Base-by-base conservation (phyloP, 30 jellyfish, hydroid and myxozoan species). In the Pelagia noctiluca region DNA sequence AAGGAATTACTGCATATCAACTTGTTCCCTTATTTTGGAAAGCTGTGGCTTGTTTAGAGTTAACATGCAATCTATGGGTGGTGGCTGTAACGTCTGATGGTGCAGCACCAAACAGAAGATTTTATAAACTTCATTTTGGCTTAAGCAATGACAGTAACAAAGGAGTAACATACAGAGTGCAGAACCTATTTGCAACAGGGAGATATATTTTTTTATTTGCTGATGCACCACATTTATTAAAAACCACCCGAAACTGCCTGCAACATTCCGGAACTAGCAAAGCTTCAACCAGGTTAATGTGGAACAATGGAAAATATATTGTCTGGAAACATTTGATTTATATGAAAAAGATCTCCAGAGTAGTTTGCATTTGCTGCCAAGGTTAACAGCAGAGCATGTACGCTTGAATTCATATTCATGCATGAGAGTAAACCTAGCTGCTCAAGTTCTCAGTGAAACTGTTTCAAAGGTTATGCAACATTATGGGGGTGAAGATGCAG, bases 361-460 rank as follows among this genome's bases (percentile, higher is more conserved):
- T 83, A 81, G 93, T 25, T 49, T 83, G 57, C 35, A 83, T 24
- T 65, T 83, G 49, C 23, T 68, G 78, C 91, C 83, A 16, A 28
- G 48, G 34, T 50, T 83, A 19, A 83, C 81, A 12, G 24, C 25
- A 54, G 87, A 83, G 28, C 95, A 72, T 33, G 32, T 85, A n/a
- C 33, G 37, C 25, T 26, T 82, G 42, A 47, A 76, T 16, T 70
- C 87, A 11, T 82, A 65, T 26, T 67, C 92, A 66, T 78, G 66
- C 18, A 82, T 82, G 92, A 47, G 86, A 12, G 92, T 82, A 16
- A 26, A 49, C n/a, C 82, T 83, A 30, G 93, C 93, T 8, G 81
- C 57, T 1, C 93, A 83, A 57, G 66, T 83, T 36, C 80, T 83
- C 28, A 83, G 88, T 46, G 2, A 50, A 30, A 31, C 88, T 35